Conservation (phyloP, 2,113 vertebrate species). For the Chamaetylas fuelleborni region DNA sequence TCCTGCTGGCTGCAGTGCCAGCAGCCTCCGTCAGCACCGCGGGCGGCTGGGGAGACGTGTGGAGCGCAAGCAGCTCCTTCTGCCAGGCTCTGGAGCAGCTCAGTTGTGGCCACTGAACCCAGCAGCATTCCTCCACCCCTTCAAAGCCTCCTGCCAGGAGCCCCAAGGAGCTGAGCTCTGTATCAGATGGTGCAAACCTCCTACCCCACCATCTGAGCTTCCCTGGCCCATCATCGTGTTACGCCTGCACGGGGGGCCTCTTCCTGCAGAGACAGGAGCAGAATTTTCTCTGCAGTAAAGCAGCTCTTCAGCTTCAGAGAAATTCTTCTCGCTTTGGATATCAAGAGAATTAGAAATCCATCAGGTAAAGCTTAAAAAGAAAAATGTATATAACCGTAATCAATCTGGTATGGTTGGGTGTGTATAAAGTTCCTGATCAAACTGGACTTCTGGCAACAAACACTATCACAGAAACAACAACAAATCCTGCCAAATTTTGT, state of each 20-base stretch:
- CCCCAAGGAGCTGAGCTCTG: background rate
- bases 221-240: accelerated
- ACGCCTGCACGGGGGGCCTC: background rate
- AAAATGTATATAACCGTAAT: background rate
- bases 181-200: background rate
- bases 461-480: background rate
- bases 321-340: background rate
- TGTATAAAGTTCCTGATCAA: background rate
- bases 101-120: background rate
- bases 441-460: background rate
- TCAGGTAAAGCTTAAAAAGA: background rate
- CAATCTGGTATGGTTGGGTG: accelerated
- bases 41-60: background rate
- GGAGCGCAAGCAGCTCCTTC: background rate
- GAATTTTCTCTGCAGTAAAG: background rate
- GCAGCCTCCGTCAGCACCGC: background rate
- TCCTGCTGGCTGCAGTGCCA: background rate
- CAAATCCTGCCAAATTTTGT: background rate
- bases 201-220: background rate
- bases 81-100: background rate
- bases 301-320: background rate
- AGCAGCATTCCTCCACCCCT: background rate
- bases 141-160: background rate
- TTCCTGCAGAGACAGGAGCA: background rate
- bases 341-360: background rate